Conservation (phyloP, 2,113 vertebrate genomes). For the Merops nubicus region DNA sequence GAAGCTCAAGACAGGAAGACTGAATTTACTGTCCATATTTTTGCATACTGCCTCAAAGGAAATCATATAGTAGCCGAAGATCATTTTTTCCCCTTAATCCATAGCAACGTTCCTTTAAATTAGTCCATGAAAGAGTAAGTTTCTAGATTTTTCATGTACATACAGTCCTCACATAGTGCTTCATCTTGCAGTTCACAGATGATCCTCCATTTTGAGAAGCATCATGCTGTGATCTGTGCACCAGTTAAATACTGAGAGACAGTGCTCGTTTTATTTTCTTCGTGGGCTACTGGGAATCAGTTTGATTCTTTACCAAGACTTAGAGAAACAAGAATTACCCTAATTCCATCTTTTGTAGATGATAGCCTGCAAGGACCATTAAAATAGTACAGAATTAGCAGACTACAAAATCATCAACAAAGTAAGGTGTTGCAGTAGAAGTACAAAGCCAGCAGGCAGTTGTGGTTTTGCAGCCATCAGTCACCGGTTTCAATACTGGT, state of each 20-base stretch:
- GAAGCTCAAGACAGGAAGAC: not conserved
- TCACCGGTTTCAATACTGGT: no score
- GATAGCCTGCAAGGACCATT: not conserved
- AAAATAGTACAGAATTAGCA: not conserved
- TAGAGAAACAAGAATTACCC: not conserved
- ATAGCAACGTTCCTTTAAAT: not conserved
- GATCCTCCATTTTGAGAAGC: not conserved
- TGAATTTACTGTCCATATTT: not conserved
- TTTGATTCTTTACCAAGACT: not conserved
- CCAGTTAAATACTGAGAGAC: not conserved
- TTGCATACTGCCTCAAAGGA: not conserved
- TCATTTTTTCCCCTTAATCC: rapidly evolving
- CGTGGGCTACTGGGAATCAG: not conserved
- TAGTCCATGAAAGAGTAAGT: not conserved
- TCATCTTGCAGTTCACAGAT: not conserved
- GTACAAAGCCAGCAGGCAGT: not conserved
- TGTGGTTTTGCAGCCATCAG: not conserved
- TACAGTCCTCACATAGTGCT: not conserved
- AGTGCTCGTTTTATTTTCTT: not conserved
- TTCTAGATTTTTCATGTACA: not conserved
- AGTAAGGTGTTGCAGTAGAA: not conserved
- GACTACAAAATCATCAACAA: not conserved
- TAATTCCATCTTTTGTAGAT: not conserved
- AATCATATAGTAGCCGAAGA: not conserved
- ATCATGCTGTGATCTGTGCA: not conserved